Conservation (phyloP, 2,888 invertebrate species). For the Hyppa rectilinea region DNA sequence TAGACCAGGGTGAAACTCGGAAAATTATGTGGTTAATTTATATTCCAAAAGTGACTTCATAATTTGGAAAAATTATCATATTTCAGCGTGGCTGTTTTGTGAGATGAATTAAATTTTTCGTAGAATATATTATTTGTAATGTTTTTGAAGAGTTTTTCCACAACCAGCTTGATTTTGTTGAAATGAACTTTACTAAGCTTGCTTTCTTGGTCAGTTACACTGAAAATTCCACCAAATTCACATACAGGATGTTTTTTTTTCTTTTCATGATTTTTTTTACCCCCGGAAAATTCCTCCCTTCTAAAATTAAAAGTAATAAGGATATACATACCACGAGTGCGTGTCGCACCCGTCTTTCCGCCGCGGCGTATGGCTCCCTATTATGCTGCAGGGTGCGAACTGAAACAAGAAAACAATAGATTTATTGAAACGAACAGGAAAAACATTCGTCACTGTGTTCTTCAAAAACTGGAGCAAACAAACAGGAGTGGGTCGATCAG, state of each 20-base stretch:
- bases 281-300: fast-evolving
- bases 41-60: slow-evolving; percentile 51
- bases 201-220: neutral
- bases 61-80: slow-evolving; percentile 51
- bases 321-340: slow-evolving; percentile 89
- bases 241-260: neutral
- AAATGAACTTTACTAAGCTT: slow-evolving; percentile 4
- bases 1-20: slow-evolving; percentile 5
- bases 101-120: slow-evolving; percentile 42
- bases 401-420: slow-evolving; percentile 76
- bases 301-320: neutral
- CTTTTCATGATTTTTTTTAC: neutral
- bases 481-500: slow-evolving; percentile 30
- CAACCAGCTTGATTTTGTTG: slow-evolving; percentile 24
- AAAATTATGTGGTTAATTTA: slow-evolving; percentile 45
- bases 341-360: slow-evolving; percentile 91
- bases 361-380: slow-evolving; percentile 91
- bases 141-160: slow-evolving; percentile 21
- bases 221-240: neutral
- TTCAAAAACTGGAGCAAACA: slow-evolving; percentile 49
- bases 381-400: slow-evolving; percentile 90
- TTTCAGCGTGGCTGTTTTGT: slow-evolving; percentile 50
- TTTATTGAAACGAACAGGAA: slow-evolving; percentile 61
- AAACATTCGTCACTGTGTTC: slow-evolving; percentile 41
- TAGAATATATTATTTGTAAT: slow-evolving; percentile 27